Conservation (phyloP, 1,140 invertebrate genomes). For the Drosophila nigromelanica region DNA sequence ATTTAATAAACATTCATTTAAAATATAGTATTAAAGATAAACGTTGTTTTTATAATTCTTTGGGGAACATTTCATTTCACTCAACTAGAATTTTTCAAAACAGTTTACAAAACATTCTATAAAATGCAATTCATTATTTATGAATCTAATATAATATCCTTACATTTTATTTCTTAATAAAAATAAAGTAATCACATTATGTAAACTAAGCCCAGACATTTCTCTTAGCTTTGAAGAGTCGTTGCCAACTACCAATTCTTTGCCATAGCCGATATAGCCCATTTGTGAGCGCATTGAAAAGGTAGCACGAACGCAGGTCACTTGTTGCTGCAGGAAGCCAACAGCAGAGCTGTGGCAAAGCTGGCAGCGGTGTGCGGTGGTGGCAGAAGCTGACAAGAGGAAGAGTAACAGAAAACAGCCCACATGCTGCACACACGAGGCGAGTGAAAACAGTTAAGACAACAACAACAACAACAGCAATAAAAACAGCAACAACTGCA, state of each 20-base stretch:
- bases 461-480: slow-evolving; percentile 58
- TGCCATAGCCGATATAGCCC: slow-evolving; percentile 4
- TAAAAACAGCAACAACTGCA: slow-evolving; percentile 38
- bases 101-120: too few species aligned
- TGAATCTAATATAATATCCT: too few species aligned
- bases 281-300: slow-evolving; percentile 51
- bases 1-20: too few species aligned
- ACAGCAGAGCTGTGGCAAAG: slow-evolving; percentile 12
- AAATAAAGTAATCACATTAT: too few species aligned
- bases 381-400: slow-evolving; percentile 51
- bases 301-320: slow-evolving; percentile 64
- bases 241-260: not conserved
- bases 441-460: slow-evolving; percentile 80
- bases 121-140: too few species aligned
- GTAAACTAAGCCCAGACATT: too few species aligned
- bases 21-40: too few species aligned
- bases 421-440: slow-evolving; percentile 62
- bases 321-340: slow-evolving; percentile 65
- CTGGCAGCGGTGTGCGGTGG: slow-evolving; percentile 4
- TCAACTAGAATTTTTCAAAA: too few species aligned
- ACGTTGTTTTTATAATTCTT: too few species aligned
- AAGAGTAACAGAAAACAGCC: slow-evolving; percentile 58
- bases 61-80: too few species aligned
- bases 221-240: too few species aligned
- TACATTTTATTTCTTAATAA: too few species aligned